Base-by-base conservation (phyloP, 2,797 vertebrate genomes). In the Bovichtus variegatus region DNA sequence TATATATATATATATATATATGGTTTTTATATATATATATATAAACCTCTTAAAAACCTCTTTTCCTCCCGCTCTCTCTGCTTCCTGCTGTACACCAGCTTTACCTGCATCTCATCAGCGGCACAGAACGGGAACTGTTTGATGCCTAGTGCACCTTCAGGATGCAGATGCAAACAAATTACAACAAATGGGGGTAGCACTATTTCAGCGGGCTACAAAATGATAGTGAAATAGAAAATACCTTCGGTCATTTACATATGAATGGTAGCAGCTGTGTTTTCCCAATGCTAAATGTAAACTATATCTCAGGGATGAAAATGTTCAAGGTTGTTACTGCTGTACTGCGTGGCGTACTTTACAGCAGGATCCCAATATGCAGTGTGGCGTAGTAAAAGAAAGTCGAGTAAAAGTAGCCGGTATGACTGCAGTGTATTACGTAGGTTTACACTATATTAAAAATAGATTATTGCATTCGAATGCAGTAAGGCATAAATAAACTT, bases 151-250 rank as follows among this genome's bases (percentile, higher is more conserved):
- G 15, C 70, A 53, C 27, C 50, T 65, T 60, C 7, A 63, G 49
- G 61, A 75, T 19, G 65, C 21, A 54, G 41, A 80, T 44, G 21
- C 47, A 73, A 58, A 61, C 10, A 79, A 29, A 59, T 25, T 63
- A 44, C 27, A 27, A 41, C 12, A 55, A 60, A 46, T 12, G 6
- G 18, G n/a, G 9, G 7, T 25, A 41, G 44, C 47, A n/a, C 5
- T 38, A 16, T 74, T n/a, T 76, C 68, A 60, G 51, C 41, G 47
- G 47, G 74, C 81, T 70, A 55, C 15, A 67, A 78, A 77, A 85
- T 75, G 36, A 78, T 58, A n/a, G 41, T 44, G 23, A 74, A 77
- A 72, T 27, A 66, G n/a, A 51, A 81, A 74, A 83, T 19, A 74
- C 31, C 31, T 64, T 31, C 1, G 25, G 10, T 4, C 11, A 67